These are phyloP conservation scores for Aspidapion aeneum DNA, from an alignment of 2,888 invertebrate genomes.

Conservation along the genomic window DNA sequence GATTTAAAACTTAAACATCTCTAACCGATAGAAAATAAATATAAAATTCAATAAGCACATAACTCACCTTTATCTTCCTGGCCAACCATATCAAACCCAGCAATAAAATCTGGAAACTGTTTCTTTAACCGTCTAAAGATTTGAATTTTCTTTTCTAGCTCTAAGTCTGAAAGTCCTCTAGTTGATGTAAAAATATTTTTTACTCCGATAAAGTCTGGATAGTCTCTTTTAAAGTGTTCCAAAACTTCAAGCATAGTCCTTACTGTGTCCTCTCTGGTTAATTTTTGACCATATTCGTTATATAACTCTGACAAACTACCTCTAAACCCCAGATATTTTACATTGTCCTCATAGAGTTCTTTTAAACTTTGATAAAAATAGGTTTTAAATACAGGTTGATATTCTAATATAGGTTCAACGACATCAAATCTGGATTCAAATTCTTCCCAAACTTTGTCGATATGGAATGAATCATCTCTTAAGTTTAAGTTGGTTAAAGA, in stretches of 20 bases:
- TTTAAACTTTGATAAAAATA: constrained; percentile 54
- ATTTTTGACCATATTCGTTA: constrained; percentile 1
- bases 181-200: constrained; percentile 51
- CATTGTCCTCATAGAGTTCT: constrained; percentile 59
- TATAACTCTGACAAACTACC: constrained; percentile 52
- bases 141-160: not conserved
- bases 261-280: not conserved
- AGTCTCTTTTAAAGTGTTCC: not conserved
- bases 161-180: constrained; percentile 38
- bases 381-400: constrained; percentile 53
- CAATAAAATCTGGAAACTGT: constrained; percentile 57
- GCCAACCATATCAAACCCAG: constrained; percentile 79
- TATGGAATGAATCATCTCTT: not conserved
- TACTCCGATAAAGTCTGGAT: constrained; percentile 39
- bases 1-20: too few relatives aligned
- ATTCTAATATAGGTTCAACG: not conserved
- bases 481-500: not conserved
- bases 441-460: not conserved
- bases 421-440: not conserved
- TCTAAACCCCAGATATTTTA: constrained; percentile 59
- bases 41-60: too few relatives aligned
- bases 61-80: constrained; percentile 69
- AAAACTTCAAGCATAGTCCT: not conserved
- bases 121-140: constrained; percentile 17
- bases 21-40: too few relatives aligned